These are phyloP conservation scores for Acanthosepion lycidas DNA, from an alignment of 2,888 invertebrate species.

Conservation along the genomic window DNA sequence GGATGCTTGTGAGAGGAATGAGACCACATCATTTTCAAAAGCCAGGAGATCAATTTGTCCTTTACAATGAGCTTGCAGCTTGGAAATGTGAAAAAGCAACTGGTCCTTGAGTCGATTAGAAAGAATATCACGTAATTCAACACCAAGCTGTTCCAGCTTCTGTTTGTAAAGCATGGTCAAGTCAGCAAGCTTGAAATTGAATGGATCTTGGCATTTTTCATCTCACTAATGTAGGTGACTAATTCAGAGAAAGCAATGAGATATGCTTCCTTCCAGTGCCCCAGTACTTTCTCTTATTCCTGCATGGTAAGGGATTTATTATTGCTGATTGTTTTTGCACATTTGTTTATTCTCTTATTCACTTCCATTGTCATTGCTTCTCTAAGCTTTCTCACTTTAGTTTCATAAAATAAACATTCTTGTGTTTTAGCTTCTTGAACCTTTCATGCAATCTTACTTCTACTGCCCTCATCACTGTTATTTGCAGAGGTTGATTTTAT, in stretches of 20 bases:
- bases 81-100: conserved; percentile 37
- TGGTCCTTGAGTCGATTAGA: background rate
- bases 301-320: background rate
- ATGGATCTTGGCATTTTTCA: background rate
- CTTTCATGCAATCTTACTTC: too few species aligned
- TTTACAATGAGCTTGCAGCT: conserved; percentile 48
- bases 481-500: too few species aligned
- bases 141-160: conserved; percentile 23
- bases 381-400: background rate
- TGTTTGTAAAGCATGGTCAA: conserved; percentile 41
- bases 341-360: background rate
- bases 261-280: background rate
- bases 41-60: conserved; percentile 47
- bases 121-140: conserved; percentile 38
- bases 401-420: too few species aligned
- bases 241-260: background rate
- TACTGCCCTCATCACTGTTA: too few species aligned
- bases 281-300: background rate
- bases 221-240: background rate
- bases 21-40: conserved; percentile 42
- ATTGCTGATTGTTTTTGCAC: background rate
- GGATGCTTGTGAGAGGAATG: conserved; percentile 47
- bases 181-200: conserved; percentile 44
- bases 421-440: too few species aligned
- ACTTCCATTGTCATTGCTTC: background rate